Percentiles rank a stretch among this genome's conserved stretches.
phyloP scores from a whole-genome alignment of 2,113 vertebrate species.

The Marmota monax region DNA sequence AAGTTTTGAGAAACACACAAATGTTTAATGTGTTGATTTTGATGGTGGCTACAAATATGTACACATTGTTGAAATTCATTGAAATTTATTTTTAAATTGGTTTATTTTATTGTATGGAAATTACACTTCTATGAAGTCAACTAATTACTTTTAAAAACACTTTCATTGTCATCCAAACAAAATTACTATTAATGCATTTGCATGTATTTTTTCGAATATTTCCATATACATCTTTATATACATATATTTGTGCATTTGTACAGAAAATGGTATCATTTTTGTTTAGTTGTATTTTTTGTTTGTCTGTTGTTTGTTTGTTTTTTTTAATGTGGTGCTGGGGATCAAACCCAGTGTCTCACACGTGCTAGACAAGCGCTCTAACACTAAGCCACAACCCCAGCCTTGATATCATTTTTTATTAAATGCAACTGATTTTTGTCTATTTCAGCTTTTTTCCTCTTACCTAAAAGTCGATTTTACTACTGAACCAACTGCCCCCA shows the following conservation, averaged over 20 bases:
- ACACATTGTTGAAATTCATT: constrained; percentile 10
- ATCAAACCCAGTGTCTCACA: too few species aligned
- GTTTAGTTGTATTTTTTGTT: too few species aligned
- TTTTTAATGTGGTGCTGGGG: too few species aligned
- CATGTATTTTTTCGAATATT: neutral
- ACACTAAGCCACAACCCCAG: too few species aligned
- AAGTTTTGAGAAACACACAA: neutral
- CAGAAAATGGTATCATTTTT: neutral
- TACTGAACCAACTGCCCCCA: neutral
- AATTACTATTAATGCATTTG: neutral
- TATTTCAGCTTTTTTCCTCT: constrained; percentile 44
- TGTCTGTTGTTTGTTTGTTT: too few species aligned
- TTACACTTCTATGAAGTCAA: neutral
- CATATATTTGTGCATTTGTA: neutral
- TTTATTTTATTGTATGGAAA: constrained; percentile 13
- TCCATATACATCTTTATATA: neutral
- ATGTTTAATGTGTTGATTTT: neutral
- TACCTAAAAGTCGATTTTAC: constrained; percentile 32
- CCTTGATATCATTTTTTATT: neutral
- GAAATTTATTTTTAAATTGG: neutral
- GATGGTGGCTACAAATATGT: neutral
- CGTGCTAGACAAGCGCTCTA: too few species aligned
- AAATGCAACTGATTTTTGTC: neutral
- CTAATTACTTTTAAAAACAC: constrained; percentile 18
- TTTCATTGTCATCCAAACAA: neutral